phyloP scores from a whole-genome alignment of 1,140 invertebrate species.

The Drosophila tropicalis region DNA sequence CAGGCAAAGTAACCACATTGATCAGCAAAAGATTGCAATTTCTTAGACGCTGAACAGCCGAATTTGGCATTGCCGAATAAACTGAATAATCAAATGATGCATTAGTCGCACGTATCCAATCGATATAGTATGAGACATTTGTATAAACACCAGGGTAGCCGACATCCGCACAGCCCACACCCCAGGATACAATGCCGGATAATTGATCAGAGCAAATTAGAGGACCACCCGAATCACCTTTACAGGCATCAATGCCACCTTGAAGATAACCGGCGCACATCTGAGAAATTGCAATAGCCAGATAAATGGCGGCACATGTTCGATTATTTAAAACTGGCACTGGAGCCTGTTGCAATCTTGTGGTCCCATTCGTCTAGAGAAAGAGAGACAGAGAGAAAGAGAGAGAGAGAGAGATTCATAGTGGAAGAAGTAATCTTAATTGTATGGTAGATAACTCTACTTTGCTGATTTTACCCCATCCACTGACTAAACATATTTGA shows the following conservation, averaged over 20 bases:
- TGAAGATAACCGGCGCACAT: constrained; percentile 65
- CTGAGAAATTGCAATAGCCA: constrained; percentile 40
- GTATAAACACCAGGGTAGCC: constrained; percentile 89
- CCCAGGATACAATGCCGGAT: constrained; percentile 89
- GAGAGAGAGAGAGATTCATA: background rate
- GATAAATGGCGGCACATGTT: constrained; percentile 45
- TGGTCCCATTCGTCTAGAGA: constrained; percentile 18
- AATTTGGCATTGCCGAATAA: background rate
- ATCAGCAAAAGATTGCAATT: background rate
- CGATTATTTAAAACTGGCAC: constrained; percentile 43
- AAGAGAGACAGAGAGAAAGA: background rate
- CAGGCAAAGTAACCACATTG: background rate
- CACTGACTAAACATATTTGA: constrained; percentile 50
- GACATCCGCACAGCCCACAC: constrained; percentile 86
- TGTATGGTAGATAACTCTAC: constrained; percentile 9
- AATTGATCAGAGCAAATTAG: constrained; percentile 84
- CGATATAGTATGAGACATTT: constrained; percentile 85
- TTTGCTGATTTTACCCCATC: constrained; percentile 46
- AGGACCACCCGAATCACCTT: constrained; percentile 86
- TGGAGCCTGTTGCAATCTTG: constrained; percentile 33
- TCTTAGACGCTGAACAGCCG: no score
- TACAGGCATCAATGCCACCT: constrained; percentile 66
- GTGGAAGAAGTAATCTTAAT: background rate
- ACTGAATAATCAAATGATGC: constrained; percentile 24
- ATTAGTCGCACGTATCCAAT: constrained; percentile 84